Evolutionary conservation across 2,888 invertebrate species (phyloP), one percentile per base, ranked within the genome.

Genomic region (Crossocerus cetratus): DNA sequence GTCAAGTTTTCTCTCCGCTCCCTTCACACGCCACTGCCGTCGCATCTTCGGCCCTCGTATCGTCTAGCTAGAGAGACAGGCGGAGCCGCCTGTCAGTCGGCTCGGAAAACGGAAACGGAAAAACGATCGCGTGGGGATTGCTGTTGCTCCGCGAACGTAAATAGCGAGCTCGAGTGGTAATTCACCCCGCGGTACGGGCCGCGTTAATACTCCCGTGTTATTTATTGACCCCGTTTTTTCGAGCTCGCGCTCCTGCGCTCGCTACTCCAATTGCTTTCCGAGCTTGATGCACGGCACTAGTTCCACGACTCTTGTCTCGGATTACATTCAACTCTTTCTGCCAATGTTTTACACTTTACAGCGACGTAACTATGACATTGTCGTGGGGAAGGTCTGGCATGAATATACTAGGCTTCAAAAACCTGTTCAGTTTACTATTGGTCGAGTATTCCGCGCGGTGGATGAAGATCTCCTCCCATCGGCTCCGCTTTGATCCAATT

Each of bases 41-140:
- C 42, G 43, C 42, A 43, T 54, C 44, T 44, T 1, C 42, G n/a
- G 14, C 18, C 54, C 22, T 64, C 45, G 22, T 61, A 23, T 44
- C 23, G 16, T 5, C 8, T 32, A 43, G 5, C 5, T 43, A 3
- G 16, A 49, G 49, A 49, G n/a, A 14, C 49, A 49, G 4, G 49
- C 49, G n/a, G 49, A 49, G 49, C 14, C n/a, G n/a, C n/a, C n/a
- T 49, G 49, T 16, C 49, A 49, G 49, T n/a, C 1, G 2, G 8
- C 32, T 14, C 22, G 32, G 42, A 45, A 67, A 67, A 49, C 71
- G 76, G 71, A 75, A 74, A 61, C 62, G 62, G 57, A 65, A 75
- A 75, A 49, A 59, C 54, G 72, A 16, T 62, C 42, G 13, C 18
- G 18, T 18, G 14, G 42, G 56, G 45, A 16, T 42, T 22, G 18